Conservation (phyloP, 2,797 vertebrate genomes). For the Phaenicophaeus curvirostris region DNA sequence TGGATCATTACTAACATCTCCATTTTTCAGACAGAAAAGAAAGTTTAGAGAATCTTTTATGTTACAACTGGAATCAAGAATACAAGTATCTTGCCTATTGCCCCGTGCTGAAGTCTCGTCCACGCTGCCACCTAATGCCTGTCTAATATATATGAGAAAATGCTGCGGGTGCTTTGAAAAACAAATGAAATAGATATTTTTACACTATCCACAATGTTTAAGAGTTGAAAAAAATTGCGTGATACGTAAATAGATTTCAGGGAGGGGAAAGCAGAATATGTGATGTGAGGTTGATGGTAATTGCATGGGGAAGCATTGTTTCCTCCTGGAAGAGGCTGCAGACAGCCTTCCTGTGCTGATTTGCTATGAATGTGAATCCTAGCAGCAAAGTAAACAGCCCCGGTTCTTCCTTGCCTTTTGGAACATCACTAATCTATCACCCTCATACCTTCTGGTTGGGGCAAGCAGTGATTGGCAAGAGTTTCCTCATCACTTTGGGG, state of each 20-base stretch:
- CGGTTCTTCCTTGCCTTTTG: neutral
- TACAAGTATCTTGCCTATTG: neutral
- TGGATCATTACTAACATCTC: neutral
- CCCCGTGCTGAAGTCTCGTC: neutral
- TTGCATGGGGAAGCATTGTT: neutral
- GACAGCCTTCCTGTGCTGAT: neutral
- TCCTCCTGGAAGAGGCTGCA: neutral
- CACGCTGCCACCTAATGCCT: slow-evolving; percentile 63
- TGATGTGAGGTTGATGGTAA: neutral
- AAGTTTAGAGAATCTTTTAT: neutral
- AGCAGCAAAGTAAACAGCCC: neutral
- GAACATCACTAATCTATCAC: accelerated
- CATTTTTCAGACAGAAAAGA: neutral
- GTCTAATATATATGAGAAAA: neutral
- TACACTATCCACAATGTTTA: neutral
- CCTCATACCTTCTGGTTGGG: neutral
- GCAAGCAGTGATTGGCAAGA: neutral
- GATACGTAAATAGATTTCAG: neutral
- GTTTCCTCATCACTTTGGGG: neutral
- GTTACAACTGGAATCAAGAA: neutral
- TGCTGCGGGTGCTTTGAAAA: neutral
- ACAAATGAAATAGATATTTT: neutral
- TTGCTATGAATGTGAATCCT: neutral
- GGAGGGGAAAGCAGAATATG: neutral
- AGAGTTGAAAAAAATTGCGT: neutral